Base-by-base conservation (phyloP, 2,888 invertebrate species). In the Watsonalla cultraria region DNA sequence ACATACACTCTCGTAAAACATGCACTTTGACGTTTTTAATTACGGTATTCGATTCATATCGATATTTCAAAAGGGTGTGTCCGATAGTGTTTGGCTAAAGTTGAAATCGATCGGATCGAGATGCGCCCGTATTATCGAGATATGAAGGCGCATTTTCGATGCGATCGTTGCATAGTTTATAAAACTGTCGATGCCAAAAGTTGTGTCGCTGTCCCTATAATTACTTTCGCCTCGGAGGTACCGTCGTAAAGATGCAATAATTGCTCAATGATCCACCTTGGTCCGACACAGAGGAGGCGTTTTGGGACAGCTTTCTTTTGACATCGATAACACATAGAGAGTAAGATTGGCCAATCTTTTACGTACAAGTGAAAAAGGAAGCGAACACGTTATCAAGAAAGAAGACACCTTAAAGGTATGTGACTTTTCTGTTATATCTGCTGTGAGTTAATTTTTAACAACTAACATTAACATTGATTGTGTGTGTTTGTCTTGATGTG, bases 321-420 rank as follows among this genome's bases (percentile, higher is more conserved):
- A 78, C 79, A 72, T 76, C 80, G 82, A 77, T 69, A 71, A 71
- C 68, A 74, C 62, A 65, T 83, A 82, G 78, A 75, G 70, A 62
- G 52, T 84, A 87, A 86, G 83, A 82, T 86, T 87, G 88, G 86
- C 86, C 87, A 87, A 86, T 87, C 81, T 73, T 76, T 75, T 62
- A 72, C 73, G 77, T 65, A 42, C 65, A 71, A 70, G 69, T 70
- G 77, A 74, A 68, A 52, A 61, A 59, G 58, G 51, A 58, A 71
- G 56, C 59, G 68, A 77, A 82, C 11, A 11, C 5, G 11, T 11
- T 11, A 42, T 2, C 9, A 72, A 71, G 39, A 62, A 58, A 54
- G 72, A 74, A 74, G 66, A 72, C 62, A 8, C 47, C 54, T n/a
- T 15, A 35, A 86, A 86, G 90, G 90, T 90, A 90, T 72, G 90